phyloP scores from a whole-genome alignment of 2,888 invertebrate species.

The Torymus auratus region DNA sequence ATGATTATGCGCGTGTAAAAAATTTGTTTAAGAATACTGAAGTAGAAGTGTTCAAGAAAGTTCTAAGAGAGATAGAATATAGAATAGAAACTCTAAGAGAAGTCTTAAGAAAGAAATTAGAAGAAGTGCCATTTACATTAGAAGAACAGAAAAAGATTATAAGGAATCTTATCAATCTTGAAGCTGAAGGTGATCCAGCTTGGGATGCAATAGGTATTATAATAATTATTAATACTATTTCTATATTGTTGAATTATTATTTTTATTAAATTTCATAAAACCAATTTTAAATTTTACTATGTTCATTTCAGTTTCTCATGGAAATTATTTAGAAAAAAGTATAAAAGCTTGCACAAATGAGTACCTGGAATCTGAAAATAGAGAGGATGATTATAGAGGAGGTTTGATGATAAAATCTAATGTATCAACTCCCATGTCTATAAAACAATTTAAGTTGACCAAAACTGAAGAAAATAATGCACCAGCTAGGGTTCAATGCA shows the following conservation, averaged over 20 bases:
- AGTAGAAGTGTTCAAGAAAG: slow-evolving; percentile 90
- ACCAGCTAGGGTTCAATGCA: slow-evolving; percentile 85
- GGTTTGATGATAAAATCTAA: slow-evolving; percentile 62
- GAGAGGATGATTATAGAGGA: slow-evolving; percentile 66
- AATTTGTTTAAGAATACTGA: slow-evolving; percentile 97
- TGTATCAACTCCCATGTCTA: slow-evolving; percentile 61
- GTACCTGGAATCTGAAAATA: slow-evolving; percentile 67
- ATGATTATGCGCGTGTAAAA: slow-evolving; percentile 97
- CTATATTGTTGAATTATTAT: neutral
- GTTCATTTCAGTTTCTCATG: slow-evolving; percentile 69
- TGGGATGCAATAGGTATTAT: slow-evolving; percentile 90
- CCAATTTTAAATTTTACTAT: slow-evolving; percentile 19
- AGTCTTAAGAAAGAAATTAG: slow-evolving; percentile 88
- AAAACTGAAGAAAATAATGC: slow-evolving; percentile 75
- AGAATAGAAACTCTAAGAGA: slow-evolving; percentile 89
- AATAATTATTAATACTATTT: no score
- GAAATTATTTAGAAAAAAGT: slow-evolving; percentile 72
- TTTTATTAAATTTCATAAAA: neutral
- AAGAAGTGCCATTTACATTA: slow-evolving; percentile 93
- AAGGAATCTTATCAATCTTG: slow-evolving; percentile 87
- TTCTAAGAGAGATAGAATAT: slow-evolving; percentile 93
- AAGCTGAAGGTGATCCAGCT: slow-evolving; percentile 92
- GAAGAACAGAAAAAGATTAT: slow-evolving; percentile 97
- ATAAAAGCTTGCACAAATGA: slow-evolving; percentile 69
- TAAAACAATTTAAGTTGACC: slow-evolving; percentile 66